These are phyloP conservation scores for Apodemus sylvaticus DNA, from an alignment of 2,113 vertebrate species.

Conservation along the genomic window DNA sequence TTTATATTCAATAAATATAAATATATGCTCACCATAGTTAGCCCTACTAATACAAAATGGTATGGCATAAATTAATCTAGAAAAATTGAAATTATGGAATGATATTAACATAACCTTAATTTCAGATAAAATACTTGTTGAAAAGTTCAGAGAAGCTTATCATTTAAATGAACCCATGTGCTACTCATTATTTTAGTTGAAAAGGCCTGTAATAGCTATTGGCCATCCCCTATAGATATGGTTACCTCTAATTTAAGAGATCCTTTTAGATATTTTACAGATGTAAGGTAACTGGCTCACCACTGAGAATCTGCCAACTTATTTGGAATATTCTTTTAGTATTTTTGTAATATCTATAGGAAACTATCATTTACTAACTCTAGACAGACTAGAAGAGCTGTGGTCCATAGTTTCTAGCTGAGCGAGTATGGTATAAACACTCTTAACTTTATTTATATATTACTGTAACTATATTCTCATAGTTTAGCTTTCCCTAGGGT, in stretches of 20 bases:
- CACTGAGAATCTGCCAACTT: not conserved
- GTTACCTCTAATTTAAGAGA: not conserved
- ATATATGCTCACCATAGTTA: not conserved
- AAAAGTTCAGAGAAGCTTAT: not conserved
- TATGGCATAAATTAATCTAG: not conserved
- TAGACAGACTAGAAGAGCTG: not conserved
- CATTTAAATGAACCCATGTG: not conserved
- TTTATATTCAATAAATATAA: not conserved
- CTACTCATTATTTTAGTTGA: not conserved
- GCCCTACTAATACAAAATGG: not conserved
- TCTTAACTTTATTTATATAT: not conserved
- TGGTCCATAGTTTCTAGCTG: not conserved
- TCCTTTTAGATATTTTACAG: not conserved
- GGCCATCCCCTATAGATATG: not conserved
- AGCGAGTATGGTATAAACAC: not conserved
- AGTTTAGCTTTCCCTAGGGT: not conserved
- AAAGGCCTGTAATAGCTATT: not conserved
- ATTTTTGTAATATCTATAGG: not conserved
- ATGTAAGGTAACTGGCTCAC: not conserved
- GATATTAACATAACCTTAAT: not conserved
- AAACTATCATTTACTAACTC: not conserved
- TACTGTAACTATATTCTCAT: not conserved
- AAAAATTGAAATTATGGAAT: not conserved
- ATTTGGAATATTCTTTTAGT: not conserved
- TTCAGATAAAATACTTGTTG: not conserved